Evolutionary conservation across 1,140 invertebrate genomes (phyloP).

Genomic region (Ostrea edulis): DNA sequence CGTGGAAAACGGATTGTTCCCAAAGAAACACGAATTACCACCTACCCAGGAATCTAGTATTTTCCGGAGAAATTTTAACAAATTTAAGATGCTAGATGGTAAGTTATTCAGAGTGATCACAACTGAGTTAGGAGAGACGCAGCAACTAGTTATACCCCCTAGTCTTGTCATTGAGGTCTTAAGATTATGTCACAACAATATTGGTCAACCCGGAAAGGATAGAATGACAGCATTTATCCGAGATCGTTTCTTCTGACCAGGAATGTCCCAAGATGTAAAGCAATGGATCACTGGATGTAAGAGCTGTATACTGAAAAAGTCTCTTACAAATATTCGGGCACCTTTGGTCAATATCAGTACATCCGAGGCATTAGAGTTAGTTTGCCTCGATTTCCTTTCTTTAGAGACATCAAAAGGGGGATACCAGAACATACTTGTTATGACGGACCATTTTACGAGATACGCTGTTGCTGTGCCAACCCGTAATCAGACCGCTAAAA

Average conservation of each 20-base stretch:
- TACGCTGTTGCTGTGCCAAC: slow-evolving; percentile 76
- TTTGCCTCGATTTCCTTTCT: slow-evolving; percentile 51
- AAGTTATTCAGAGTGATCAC: background rate
- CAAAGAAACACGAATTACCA: too few species aligned
- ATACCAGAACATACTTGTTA: slow-evolving; percentile 65
- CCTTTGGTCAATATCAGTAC: slow-evolving; percentile 48
- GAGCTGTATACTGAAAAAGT: slow-evolving; percentile 41
- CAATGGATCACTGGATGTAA: slow-evolving; percentile 28
- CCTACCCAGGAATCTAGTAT: too few species aligned
- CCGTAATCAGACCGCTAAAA: slow-evolving; percentile 76
- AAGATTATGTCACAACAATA: background rate
- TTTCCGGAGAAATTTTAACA: background rate
- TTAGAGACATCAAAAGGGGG: slow-evolving; percentile 42
- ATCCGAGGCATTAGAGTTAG: slow-evolving; percentile 44
- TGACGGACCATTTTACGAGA: slow-evolving; percentile 78
- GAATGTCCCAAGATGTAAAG: slow-evolving; percentile 35
- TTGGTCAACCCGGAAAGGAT: slow-evolving; percentile 43
- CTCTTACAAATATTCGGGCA: slow-evolving; percentile 11
- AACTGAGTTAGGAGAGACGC: background rate
- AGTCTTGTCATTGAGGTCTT: background rate
- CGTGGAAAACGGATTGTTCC: too few species aligned
- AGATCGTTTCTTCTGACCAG: slow-evolving; percentile 38
- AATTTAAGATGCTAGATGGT: background rate
- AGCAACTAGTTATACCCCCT: background rate
- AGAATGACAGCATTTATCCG: background rate